Conservation (phyloP, 1,140 invertebrate genomes). For the Caenorhabditis inopinata region DNA sequence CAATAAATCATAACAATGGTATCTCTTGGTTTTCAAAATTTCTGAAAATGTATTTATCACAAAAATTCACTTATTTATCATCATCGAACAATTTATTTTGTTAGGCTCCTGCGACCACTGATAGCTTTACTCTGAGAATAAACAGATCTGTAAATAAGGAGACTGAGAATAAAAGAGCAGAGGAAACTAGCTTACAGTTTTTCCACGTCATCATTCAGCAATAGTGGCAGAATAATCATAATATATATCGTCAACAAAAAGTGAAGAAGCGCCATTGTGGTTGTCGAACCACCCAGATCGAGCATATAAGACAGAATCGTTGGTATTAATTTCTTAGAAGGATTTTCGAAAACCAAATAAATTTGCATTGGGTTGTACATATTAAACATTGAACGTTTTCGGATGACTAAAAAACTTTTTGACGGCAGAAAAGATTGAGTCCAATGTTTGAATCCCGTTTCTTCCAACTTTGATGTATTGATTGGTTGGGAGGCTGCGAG, state of each 20-base stretch:
- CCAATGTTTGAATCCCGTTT: background rate
- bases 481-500: too few relatives aligned
- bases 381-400: background rate
- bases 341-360: slow-evolving; percentile 4
- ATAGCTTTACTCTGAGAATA: too few relatives aligned
- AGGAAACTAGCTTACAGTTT: background rate
- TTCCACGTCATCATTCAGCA: background rate
- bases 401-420: background rate
- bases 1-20: too few relatives aligned
- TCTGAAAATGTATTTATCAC: too few relatives aligned
- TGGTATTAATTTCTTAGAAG: background rate
- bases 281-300: background rate
- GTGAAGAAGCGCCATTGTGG: background rate
- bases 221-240: background rate
- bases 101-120: too few relatives aligned
- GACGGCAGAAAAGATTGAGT: background rate
- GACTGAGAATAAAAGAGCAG: too few relatives aligned
- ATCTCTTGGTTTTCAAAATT: too few relatives aligned
- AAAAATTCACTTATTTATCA: too few relatives aligned
- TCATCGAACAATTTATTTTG: too few relatives aligned
- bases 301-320: background rate
- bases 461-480: too few relatives aligned
- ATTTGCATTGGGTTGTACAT: background rate
- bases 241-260: background rate
- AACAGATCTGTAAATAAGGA: too few relatives aligned